A percentile compares a stretch with the other conserved stretches of the same genome.
These are phyloP conservation scores for Poicephalus meyeri DNA, from an alignment of 2,113 vertebrate genomes.

Conservation along the genomic window DNA sequence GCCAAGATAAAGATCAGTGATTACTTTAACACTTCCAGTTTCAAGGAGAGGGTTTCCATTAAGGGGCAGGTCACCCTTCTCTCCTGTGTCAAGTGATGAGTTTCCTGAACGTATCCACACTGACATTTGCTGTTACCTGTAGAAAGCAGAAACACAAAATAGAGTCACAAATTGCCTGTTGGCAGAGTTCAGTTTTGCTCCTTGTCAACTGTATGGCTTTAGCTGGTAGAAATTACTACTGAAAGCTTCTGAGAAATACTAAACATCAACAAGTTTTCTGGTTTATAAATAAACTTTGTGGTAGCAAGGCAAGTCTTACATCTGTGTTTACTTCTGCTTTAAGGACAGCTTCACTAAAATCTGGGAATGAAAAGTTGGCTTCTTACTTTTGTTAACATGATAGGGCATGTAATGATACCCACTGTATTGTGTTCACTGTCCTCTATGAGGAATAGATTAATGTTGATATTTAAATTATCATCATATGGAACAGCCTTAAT, in stretches of 20 bases:
- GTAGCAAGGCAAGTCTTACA: not conserved
- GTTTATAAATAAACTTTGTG: not conserved
- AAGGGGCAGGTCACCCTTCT: slow-evolving; percentile 3
- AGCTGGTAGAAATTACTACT: not conserved
- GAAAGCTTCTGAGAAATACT: slow-evolving; percentile 30
- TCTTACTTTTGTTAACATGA: not conserved
- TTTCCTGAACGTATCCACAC: not conserved
- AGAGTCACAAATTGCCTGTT: slow-evolving; percentile 17
- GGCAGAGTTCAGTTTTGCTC: not conserved
- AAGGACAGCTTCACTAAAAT: not conserved
- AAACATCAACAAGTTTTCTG: not conserved
- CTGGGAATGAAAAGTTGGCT: not conserved
- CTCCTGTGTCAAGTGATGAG: not conserved
- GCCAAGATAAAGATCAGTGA: slow-evolving; percentile 15
- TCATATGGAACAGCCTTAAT: not conserved
- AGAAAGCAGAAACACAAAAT: not conserved
- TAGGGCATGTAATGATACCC: not conserved
- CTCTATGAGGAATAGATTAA: not conserved
- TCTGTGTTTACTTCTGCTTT: not conserved
- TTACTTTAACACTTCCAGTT: not conserved
- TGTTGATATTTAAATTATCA: not conserved
- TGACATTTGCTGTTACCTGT: not conserved
- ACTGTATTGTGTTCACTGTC: not conserved
- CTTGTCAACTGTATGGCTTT: not conserved
- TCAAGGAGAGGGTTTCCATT: not conserved